Base-by-base conservation (phyloP, 2,888 invertebrate species). In the Melikaiella ostensackeni region DNA sequence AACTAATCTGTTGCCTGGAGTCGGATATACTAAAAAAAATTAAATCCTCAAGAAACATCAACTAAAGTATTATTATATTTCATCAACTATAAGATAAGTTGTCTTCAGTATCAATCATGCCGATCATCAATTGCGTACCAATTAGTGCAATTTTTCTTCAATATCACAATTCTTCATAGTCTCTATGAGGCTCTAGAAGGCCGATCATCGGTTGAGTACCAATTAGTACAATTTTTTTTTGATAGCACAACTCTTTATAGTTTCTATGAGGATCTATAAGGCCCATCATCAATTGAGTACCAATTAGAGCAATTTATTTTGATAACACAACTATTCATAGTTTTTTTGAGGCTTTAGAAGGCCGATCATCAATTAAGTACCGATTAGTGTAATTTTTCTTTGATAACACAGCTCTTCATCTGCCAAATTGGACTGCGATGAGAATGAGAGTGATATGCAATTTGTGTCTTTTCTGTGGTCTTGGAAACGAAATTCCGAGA, bases 391-490 rank as follows among this genome's bases (percentile, higher is more conserved):
- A 6, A 59, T 59, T 59, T 59, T 24, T 16, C 55, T 27, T 13
- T 16, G 59, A 24, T 27, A 21, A 59, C 5, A 24, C 13, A 27
- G 11, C 27, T 59, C 30, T 27, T 9, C 21, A n/a, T 35, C 38
- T n/a, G 35, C 21, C 11, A 21, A 19, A 35, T 64, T 33, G 64
- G 19, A 33, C 19, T 13, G n/a, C 3, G 64, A 19, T 27, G 24
- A 66, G 30, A 11, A 33, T 50, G 50, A 55, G 30, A 33, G 27
- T 50, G n/a, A 30, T 70, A n/a, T 70, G 24, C n/a, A 70, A 50
- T 70, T 70, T 42, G 42, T 70, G 70, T 50, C 16, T 27, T 66
- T 66, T 27, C 19, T 27, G 42, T 27, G 27, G 59, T 27, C 27
- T 57, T 24, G 4, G n/a, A 30, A 27, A 19, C 11, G 5, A 73